Evolutionary conservation across 2,888 invertebrate species (phyloP), one percentile per base, ranked within the genome.

Genomic region (Ganaspis brasiliensis): DNA sequence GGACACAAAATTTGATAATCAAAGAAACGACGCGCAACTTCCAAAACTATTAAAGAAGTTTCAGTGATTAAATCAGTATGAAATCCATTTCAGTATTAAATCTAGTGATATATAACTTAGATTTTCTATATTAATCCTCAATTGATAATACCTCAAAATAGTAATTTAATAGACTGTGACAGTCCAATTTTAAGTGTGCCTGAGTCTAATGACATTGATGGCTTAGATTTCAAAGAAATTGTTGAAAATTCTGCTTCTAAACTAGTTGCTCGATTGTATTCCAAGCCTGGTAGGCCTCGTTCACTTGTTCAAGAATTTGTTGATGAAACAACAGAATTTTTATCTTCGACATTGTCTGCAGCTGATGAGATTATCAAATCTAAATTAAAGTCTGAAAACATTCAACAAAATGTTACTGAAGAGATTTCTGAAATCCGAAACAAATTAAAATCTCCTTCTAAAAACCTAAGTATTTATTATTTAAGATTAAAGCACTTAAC

Each of bases 231-330:
- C 2, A 24, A 6, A 2, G 24, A 24, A 10, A 1, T 21, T 56
- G 24, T 56, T 56, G 24, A 56, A 56, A 56, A 2, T 4, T 24
- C 10, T 56, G 24, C 24, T 9, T 55, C 56, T 21, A 9, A 24
- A 21, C 24, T 56, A 24, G 14, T 56, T 1, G 24, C 56, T 12
- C 19, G 24, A 10, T 24, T 56, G 21, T 24, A 56, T 24, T 56
- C 21, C 21, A 24, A 56, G 24, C 24, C 56, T 56, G 24, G 24
- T 14, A 10, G 26, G 24, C 26, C 56, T 56, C 56, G 26, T 26
- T 56, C 26, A 12, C 56, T 56, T 26, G 26, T 56, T 26, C 56
- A 56, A 56, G 26, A 26, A 56, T 26, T 56, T n/a, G 14, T n/a
- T 14, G 14, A n/a, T 26, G 14, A 56, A 3, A 56, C n/a, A 5